Percentiles rank a stretch among this genome's conserved stretches.
These are phyloP conservation scores for Haliaeetus leucogaster DNA, from an alignment of 2,113 vertebrate genomes.

Conservation along the genomic window DNA sequence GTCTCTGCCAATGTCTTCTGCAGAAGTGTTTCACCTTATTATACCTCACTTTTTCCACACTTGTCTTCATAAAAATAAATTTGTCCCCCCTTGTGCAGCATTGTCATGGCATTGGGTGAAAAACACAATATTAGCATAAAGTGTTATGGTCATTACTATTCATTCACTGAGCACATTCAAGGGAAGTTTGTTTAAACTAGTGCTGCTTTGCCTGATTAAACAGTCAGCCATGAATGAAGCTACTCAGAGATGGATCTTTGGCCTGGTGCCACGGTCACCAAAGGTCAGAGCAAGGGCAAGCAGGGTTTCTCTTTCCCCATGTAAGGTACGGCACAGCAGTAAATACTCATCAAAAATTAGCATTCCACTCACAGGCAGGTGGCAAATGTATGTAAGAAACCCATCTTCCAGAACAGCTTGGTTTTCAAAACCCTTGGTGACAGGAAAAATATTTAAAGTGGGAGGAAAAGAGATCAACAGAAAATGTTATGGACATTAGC, in stretches of 20 bases:
- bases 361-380: not conserved
- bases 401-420: not conserved
- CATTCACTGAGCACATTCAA: not conserved
- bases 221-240: not conserved
- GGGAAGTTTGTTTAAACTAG: not conserved
- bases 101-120: not conserved
- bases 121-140: not conserved
- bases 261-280: not conserved
- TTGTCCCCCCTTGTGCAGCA: not conserved
- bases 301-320: not conserved
- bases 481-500: not conserved
- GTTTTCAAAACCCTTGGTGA: not conserved
- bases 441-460: not conserved
- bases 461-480: not conserved
- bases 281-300: not conserved
- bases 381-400: not conserved
- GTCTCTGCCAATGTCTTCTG: not conserved
- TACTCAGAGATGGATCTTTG: not conserved
- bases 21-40: not conserved
- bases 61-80: not conserved
- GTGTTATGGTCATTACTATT: not conserved
- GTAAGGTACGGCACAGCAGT: not conserved
- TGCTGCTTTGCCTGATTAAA: constrained; percentile 3
- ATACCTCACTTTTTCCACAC: not conserved
- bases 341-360: not conserved